Conservation (phyloP, 2,113 vertebrate species). For the Hypocryptadius cinnamomeus region DNA sequence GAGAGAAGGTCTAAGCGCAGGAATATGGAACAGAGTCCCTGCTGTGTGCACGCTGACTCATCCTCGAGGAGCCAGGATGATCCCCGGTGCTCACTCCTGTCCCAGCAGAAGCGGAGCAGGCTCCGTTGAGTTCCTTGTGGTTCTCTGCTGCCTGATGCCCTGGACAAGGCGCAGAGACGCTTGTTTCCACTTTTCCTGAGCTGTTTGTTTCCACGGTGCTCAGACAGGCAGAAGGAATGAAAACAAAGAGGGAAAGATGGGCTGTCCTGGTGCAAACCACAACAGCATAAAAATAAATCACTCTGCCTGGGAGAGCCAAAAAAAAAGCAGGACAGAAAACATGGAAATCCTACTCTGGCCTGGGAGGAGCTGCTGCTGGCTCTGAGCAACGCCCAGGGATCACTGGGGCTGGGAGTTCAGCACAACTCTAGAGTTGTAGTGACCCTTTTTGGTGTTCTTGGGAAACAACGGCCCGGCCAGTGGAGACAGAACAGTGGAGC, state of each 20-base stretch:
- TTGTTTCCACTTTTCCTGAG: not conserved
- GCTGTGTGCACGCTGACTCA: accelerated
- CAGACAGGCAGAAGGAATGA: not conserved
- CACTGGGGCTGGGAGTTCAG: not conserved
- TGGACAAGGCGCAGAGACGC: not conserved
- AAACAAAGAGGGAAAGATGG: not conserved
- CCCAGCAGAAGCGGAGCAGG: not conserved
- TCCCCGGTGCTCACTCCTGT: not conserved
- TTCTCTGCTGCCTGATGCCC: not conserved
- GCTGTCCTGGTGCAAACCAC: not conserved
- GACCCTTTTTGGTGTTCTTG: slow-evolving; percentile 24
- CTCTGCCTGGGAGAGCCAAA: not conserved
- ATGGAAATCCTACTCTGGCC: not conserved
- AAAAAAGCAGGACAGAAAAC: not conserved
- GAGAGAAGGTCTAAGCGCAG: not conserved
- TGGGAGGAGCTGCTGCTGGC: not conserved
- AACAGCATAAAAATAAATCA: not conserved
- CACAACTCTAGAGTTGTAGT: slow-evolving; percentile 7
- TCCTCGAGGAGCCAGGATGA: not conserved
- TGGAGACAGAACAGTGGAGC: not conserved
- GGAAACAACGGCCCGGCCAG: not conserved
- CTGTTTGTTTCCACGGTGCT: not conserved
- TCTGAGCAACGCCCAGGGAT: not conserved
- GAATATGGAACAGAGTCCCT: not conserved
- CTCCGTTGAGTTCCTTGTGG: accelerated